A percentile compares a stretch with the other conserved stretches of the same genome.
phyloP scores from a whole-genome alignment of 2,888 invertebrate species.

The Yponomeuta evonymella region DNA sequence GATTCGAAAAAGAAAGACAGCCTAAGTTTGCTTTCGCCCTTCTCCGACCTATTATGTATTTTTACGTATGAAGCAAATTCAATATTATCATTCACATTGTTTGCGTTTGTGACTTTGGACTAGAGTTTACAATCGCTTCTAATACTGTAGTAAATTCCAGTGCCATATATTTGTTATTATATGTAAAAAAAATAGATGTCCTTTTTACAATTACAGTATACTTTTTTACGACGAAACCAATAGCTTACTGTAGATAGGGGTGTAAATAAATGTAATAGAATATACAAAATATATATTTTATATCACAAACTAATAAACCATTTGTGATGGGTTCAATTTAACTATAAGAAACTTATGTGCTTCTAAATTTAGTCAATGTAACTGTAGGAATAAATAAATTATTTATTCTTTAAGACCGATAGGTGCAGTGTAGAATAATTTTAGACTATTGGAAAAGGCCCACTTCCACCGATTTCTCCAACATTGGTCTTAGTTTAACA shows the following conservation, averaged over 20 bases:
- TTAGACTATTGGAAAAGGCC: constrained; percentile 28
- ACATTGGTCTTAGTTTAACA: background rate
- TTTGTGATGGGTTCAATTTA: constrained; percentile 39
- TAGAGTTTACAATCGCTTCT: background rate
- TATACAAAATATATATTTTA: constrained; percentile 33
- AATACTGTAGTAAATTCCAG: background rate
- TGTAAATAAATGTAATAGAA: constrained; percentile 23
- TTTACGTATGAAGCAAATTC: background rate
- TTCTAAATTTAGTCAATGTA: constrained; percentile 21
- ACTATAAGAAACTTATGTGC: constrained; percentile 1
- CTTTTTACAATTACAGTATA: constrained; percentile 31
- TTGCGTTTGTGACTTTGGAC: background rate
- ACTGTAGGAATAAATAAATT: constrained; percentile 42
- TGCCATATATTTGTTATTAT: background rate
- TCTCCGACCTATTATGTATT: background rate
- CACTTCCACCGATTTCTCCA: background rate
- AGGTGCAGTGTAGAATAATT: constrained; percentile 21
- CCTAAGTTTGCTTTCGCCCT: background rate
- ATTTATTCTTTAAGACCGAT: constrained; percentile 44
- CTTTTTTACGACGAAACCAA: constrained; percentile 21
- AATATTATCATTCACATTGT: background rate
- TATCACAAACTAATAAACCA: constrained; percentile 41
- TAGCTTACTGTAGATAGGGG: constrained; percentile 39
- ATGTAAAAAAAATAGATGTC: background rate
- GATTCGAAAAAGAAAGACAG: background rate